Evolutionary conservation across 92 coral and sea anemone species (phyloP).

Genomic region (Phenganax subtilis): DNA sequence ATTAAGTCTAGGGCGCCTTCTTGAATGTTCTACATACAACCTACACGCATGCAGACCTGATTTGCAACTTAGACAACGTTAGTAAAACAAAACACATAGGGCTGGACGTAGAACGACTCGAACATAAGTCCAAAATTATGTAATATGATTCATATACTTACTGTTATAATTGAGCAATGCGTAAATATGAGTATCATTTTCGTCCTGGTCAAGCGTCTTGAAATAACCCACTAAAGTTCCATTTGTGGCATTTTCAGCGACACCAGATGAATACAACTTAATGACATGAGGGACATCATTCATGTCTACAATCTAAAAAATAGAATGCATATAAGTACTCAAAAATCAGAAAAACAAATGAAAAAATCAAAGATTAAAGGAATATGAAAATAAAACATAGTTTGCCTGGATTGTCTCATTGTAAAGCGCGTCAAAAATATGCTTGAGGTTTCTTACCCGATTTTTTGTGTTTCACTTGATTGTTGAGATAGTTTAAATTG

Average conservation of each 20-base stretch:
- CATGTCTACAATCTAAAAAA: conserved; percentile 55
- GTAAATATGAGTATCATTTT: conserved; percentile 48
- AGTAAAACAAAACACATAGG: too few species aligned
- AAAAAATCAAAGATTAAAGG: neutral
- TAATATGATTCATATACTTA: neutral
- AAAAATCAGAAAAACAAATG: too few species aligned
- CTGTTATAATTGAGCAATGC: conserved; percentile 44
- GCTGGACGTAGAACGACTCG: too few species aligned
- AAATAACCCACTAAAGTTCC: conserved; percentile 57
- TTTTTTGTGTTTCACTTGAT: too few species aligned
- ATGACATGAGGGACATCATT: conserved; percentile 62
- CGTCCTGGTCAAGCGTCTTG: conserved; percentile 59
- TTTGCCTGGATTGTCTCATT: too few species aligned
- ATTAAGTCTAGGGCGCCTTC: too few species aligned
- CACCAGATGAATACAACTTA: conserved; percentile 48
- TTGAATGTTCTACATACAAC: too few species aligned
- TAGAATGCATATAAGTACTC: neutral
- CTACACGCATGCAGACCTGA: too few species aligned
- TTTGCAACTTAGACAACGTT: too few species aligned
- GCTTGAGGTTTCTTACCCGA: too few species aligned
- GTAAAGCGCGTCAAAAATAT: too few species aligned
- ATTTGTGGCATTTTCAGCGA: conserved; percentile 67
- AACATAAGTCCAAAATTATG: neutral
- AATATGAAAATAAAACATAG: neutral
- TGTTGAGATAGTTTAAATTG: too few species aligned